These are phyloP conservation scores for Ictalurus furcatus DNA, from an alignment of 2,113 vertebrate genomes.

Conservation along the genomic window DNA sequence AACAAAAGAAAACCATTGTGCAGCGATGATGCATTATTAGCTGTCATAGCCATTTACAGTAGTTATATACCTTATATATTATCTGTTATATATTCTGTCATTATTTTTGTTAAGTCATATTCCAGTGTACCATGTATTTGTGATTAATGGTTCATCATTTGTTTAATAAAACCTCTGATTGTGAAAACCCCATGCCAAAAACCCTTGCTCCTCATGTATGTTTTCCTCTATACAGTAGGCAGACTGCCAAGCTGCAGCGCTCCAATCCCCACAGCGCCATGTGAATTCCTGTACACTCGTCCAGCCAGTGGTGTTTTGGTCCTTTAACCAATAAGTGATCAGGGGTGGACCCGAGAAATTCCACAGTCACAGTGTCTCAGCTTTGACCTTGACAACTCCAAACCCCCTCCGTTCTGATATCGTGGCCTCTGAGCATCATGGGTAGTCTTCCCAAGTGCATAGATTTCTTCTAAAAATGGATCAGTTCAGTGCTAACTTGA, in stretches of 20 bases:
- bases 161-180: neutral
- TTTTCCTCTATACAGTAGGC: neutral
- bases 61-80: neutral
- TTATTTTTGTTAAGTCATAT: neutral
- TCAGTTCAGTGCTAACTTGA: neutral
- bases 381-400: slow-evolving; percentile 68
- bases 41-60: neutral
- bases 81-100: neutral
- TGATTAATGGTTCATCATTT: neutral
- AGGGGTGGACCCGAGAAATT: slow-evolving; percentile 59
- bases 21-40: neutral
- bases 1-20: neutral
- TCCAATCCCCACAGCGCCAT: slow-evolving; percentile 6
- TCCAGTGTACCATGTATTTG: neutral
- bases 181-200: neutral
- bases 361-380: slow-evolving; percentile 42
- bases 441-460: neutral
- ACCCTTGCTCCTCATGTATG: neutral
- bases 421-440: neutral
- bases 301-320: slow-evolving; percentile 62
- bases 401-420: slow-evolving; percentile 5
- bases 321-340: slow-evolving; percentile 62
- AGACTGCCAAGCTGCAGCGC: neutral
- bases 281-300: slow-evolving; percentile 43
- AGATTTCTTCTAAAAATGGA: neutral